These are phyloP conservation scores for Clivina fossor DNA, from an alignment of 2,888 invertebrate species.

Conservation along the genomic window DNA sequence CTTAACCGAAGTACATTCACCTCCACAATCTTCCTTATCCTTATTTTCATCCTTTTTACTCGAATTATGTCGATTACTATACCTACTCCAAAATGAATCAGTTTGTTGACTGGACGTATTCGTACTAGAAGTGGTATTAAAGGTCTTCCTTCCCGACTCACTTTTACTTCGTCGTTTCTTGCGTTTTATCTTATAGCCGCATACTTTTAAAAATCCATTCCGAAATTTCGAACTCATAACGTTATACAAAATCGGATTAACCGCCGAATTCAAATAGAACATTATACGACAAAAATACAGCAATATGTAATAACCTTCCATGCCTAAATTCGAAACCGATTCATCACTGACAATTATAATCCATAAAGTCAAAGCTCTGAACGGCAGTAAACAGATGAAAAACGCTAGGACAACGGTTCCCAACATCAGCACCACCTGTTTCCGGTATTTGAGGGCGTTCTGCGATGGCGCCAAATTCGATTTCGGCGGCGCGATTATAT, in stretches of 20 bases:
- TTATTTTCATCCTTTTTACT: slow-evolving; percentile 35
- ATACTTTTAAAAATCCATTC: slow-evolving; percentile 72
- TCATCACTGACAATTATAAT: slow-evolving; percentile 77
- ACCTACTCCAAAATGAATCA: slow-evolving; percentile 65
- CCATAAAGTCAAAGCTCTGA: slow-evolving; percentile 85
- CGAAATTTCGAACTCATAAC: slow-evolving; percentile 91
- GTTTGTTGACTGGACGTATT: slow-evolving; percentile 62
- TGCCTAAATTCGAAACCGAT: slow-evolving; percentile 63
- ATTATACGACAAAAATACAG: slow-evolving; percentile 85
- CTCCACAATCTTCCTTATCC: background rate
- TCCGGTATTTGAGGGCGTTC: slow-evolving; percentile 71
- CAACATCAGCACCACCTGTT: slow-evolving; percentile 84
- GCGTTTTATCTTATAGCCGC: slow-evolving; percentile 52
- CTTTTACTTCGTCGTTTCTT: slow-evolving; percentile 46
- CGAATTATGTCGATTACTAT: slow-evolving; percentile 56
- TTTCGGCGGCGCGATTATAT: slow-evolving; percentile 64
- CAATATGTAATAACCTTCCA: slow-evolving; percentile 80
- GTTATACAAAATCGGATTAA: slow-evolving; percentile 90
- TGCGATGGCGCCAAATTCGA: slow-evolving; percentile 55
- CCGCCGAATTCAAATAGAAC: slow-evolving; percentile 87
- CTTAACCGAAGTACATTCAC: slow-evolving; percentile 15
- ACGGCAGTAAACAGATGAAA: slow-evolving; percentile 87
- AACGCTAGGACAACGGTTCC: slow-evolving; percentile 88
- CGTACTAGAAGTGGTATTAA: slow-evolving; percentile 62
- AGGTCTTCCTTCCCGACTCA: slow-evolving; percentile 46